Evolutionary conservation across 1,140 invertebrate species (phyloP), one percentile per base, ranked within the genome.

Genomic region (Samia ricini): DNA sequence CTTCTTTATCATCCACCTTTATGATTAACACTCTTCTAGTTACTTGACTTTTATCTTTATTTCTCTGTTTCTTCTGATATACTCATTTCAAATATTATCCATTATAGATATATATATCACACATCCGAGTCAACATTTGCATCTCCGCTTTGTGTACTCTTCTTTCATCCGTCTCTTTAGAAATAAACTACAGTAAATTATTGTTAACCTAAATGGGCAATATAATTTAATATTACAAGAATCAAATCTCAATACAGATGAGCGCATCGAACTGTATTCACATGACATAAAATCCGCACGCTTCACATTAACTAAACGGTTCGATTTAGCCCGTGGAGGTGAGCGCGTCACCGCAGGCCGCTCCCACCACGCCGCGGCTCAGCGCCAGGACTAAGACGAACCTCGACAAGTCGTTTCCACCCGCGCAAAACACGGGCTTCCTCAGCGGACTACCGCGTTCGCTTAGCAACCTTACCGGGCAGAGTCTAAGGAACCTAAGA

Each of bases 361-460:
- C 36, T 21, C 62, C 79, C 18, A 23, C 70, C 2, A 83, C 82
- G 0, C 82, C 80, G 12, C 78, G 79, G 6, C 71, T 59, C 74
- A 20, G 21, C 60, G 3, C 64, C 61, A 48, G 69, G 51, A 63
- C 52, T 20, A 60, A 60, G 33, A 52, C 50, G 20, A 48, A 12
- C 15, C 26, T 26, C 10, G 75, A 76, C 55, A 79, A 79, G 42
- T 56, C 65, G 8, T 60, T 64, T 18, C 57, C 66, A 19, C 69
- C 69, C 22, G 8, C 66, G 19, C 58, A 23, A 19, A 67, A 69
- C 59, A 77, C 77, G 49, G 76, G 84, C 60, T 88, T 91, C 71
- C 87, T 93, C 6, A 91, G 90, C 72, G 88, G 91, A 4, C 77
- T 93, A 59, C 92, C 92, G 59, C 83, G 92, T 66, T 92, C 92